These are phyloP conservation scores for Alexandromys fortis DNA, from an alignment of 2,113 vertebrate genomes.

Conservation along the genomic window DNA sequence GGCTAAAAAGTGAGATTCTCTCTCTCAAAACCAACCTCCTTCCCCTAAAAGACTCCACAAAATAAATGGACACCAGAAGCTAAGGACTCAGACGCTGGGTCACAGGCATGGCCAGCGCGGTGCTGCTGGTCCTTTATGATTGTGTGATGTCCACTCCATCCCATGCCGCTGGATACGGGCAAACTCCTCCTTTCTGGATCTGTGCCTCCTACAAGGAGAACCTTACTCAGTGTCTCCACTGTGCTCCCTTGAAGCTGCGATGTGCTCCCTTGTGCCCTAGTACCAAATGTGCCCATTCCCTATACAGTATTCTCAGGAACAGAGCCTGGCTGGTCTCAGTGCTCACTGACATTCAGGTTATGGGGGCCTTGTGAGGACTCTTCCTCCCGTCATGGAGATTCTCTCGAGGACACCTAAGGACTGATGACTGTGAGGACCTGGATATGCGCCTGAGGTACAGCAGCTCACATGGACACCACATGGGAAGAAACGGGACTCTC, in stretches of 20 bases:
- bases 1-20: neutral
- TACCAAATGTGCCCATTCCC: neutral
- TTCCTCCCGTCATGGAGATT: neutral
- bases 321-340: neutral
- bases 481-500: neutral
- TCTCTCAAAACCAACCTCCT: neutral
- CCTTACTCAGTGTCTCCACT: neutral
- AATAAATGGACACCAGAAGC: neutral
- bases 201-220: neutral
- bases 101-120: neutral
- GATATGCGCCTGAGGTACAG: neutral
- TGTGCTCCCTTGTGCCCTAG: neutral
- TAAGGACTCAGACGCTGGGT: neutral
- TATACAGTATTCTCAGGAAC: neutral
- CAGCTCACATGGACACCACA: neutral
- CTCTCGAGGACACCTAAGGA: neutral
- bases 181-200: neutral
- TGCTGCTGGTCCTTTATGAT: neutral
- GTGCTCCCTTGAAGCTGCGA: neutral
- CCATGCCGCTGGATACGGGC: neutral
- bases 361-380: too few relatives aligned
- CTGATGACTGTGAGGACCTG: neutral
- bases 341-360: neutral
- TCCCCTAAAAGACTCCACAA: neutral
- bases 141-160: neutral